A percentile compares a stretch with the other conserved stretches of the same genome.
These are phyloP conservation scores for Terebella lapidaria DNA, from an alignment of 2,888 invertebrate species.

Conservation along the genomic window DNA sequence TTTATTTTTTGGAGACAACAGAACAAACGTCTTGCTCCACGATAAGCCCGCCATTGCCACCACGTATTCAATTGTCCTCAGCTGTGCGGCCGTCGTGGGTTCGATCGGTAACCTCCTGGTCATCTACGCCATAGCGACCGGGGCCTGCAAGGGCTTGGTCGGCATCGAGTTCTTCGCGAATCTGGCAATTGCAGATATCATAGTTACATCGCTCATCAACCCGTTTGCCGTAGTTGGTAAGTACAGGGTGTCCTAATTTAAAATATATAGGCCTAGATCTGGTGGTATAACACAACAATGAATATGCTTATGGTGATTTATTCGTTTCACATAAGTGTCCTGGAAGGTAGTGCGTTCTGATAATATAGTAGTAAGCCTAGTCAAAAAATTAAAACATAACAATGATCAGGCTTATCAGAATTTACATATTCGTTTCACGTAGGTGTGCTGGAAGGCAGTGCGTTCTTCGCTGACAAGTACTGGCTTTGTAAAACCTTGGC, in stretches of 20 bases:
- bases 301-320: too few relatives aligned
- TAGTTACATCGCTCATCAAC: slow-evolving; percentile 2
- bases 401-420: too few relatives aligned
- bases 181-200: neutral
- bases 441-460: slow-evolving; percentile 34
- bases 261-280: too few relatives aligned
- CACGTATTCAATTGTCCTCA: neutral
- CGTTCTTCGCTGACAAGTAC: slow-evolving; percentile 28
- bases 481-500: slow-evolving; percentile 33
- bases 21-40: too few relatives aligned
- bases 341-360: too few relatives aligned
- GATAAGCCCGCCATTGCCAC: neutral
- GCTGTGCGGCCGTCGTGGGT: neutral
- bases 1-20: too few relatives aligned
- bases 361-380: too few relatives aligned
- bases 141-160: neutral
- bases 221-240: slow-evolving; percentile 1
- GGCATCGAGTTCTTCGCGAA: neutral
- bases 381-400: too few relatives aligned
- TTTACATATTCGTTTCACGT: too few relatives aligned
- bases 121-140: neutral
- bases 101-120: slow-evolving; percentile 3
- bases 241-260: too few relatives aligned
- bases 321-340: slow-evolving; percentile 29
- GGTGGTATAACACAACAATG: too few relatives aligned